Conservation (phyloP, 1,140 invertebrate genomes). For the Bombyx mori region DNA sequence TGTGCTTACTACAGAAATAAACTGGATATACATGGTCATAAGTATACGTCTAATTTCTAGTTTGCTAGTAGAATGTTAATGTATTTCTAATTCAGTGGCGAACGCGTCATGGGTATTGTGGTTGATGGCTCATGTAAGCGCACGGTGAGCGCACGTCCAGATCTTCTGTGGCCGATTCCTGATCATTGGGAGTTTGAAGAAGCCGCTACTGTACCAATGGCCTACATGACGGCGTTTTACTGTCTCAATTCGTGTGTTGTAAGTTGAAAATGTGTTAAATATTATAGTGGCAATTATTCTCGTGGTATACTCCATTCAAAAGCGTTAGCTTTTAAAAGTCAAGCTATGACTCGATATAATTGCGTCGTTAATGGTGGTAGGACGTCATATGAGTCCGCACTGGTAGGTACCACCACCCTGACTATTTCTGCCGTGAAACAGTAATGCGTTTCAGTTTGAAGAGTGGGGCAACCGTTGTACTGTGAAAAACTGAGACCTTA, state of each 20-base stretch:
- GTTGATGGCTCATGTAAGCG: slow-evolving; percentile 16
- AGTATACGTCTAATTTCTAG: too few species aligned
- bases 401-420: too few species aligned
- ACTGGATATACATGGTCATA: too few species aligned
- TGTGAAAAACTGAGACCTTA: too few species aligned
- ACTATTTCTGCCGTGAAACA: too few species aligned
- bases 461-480: too few species aligned
- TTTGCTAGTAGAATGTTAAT: not conserved
- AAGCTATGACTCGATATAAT: not conserved
- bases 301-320: not conserved
- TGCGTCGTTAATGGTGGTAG: not conserved
- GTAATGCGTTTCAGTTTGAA: too few species aligned
- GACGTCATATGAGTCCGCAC: not conserved
- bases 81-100: slow-evolving; percentile 19
- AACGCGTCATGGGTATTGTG: slow-evolving; percentile 34
- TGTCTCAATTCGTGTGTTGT: slow-evolving; percentile 51
- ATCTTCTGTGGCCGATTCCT: slow-evolving; percentile 79
- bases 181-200: slow-evolving; percentile 80
- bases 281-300: not conserved
- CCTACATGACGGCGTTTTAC: slow-evolving; percentile 49
- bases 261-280: too few species aligned
- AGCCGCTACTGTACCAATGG: slow-evolving; percentile 80
- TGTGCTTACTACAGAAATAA: too few species aligned
- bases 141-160: slow-evolving; percentile 56
- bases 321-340: not conserved